Evolutionary conservation across 2,888 invertebrate species (phyloP), one percentile per base, ranked within the genome.

Genomic region (Anaspis maculata): DNA sequence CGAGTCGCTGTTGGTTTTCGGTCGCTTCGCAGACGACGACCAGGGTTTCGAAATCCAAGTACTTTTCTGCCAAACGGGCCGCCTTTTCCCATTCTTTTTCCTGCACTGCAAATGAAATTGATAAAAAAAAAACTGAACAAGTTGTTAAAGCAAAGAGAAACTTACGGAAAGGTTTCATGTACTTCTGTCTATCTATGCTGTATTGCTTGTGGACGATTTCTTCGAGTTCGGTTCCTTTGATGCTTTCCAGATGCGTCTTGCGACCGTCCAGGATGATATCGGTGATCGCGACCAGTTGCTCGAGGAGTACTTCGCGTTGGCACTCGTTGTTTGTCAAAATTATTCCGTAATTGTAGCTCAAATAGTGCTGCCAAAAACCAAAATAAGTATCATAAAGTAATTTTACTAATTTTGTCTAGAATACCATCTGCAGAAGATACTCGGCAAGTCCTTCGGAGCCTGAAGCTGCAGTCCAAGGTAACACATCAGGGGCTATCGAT

Each of bases 21-120:
- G 77, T 79, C 26, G 70, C 64, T 57, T 90, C 84, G 58, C 92
- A 94, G 48, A 92, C 76, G 45, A 80, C 69, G 19, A 91, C 76
- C 27, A 94, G 66, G 25, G 83, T 75, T 48, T 83, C 82, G 57
- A 89, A 90, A 63, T 94, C 91, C 24, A 77, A 71, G 66, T 88
- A 94, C 64, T 92, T 92, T 66, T 95, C 94, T 0, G 89, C 92
- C 25, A 94, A 65, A 47, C 79, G 77, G 1, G 83, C 79, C 5
- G 90, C 91, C 35, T 81, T 76, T 54, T 90, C 89, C 47, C 73
- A 79, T 56, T 89, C 83, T 2, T 77, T 77, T 46, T 81, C 78
- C 15, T 80, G 75, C 42, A 90, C 85, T 86, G 60, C 22, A 59
- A 61, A 43, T 32, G 35, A 47, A 48, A 38, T n/a, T n/a, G n/a